These are phyloP conservation scores for Polymixis flavicincta DNA, from an alignment of 2,888 invertebrate species.

Conservation along the genomic window DNA sequence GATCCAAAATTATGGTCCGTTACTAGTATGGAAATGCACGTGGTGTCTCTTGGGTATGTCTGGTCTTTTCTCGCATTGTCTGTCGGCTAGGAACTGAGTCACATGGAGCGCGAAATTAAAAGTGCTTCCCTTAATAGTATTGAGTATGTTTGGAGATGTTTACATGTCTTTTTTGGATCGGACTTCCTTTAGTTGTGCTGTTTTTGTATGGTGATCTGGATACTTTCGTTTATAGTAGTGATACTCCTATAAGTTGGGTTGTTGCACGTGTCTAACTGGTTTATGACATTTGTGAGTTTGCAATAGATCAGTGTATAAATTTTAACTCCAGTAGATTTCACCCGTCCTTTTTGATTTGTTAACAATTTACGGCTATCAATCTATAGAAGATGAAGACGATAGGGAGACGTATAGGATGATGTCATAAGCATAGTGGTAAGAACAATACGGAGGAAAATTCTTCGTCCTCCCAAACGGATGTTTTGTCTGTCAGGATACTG, in stretches of 20 bases:
- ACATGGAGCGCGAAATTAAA: conserved; percentile 62
- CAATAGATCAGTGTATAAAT: background rate
- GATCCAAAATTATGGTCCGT: conserved; percentile 86
- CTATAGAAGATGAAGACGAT: background rate
- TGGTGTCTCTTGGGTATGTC: conserved; percentile 75
- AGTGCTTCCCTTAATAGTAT: conserved; percentile 59
- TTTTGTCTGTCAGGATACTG: background rate
- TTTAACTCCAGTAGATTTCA: background rate
- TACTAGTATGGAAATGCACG: conserved; percentile 84
- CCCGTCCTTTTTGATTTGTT: background rate
- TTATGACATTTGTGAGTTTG: background rate
- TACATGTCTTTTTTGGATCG: conserved; percentile 41
- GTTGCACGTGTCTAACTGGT: background rate
- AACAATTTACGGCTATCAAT: background rate
- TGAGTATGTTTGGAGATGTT: conserved; percentile 54
- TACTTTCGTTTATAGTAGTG: conserved; percentile 36
- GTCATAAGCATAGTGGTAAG: background rate
- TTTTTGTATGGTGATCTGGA: conserved; percentile 35
- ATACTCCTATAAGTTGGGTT: background rate
- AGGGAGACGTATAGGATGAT: background rate
- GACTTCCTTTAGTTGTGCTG: conserved; percentile 49
- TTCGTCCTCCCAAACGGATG: background rate
- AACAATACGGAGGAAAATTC: background rate
- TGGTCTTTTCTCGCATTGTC: conserved; percentile 75
- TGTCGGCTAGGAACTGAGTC: conserved; percentile 58